These are phyloP conservation scores for Thymelicus lineola DNA, from an alignment of 2,888 invertebrate species.

Conservation along the genomic window DNA sequence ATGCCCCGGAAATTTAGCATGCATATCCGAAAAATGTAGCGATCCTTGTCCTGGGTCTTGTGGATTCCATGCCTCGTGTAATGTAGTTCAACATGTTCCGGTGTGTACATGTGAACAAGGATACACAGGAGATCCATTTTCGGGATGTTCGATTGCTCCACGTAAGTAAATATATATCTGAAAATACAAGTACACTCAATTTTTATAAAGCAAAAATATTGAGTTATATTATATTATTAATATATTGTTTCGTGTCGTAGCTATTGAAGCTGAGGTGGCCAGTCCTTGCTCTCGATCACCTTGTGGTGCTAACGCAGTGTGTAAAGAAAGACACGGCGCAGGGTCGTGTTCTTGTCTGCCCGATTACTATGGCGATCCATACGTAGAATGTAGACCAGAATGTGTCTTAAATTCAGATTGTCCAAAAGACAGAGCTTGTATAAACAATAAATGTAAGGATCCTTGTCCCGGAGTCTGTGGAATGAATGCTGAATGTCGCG, in stretches of 20 bases:
- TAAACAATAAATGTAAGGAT: slow-evolving; percentile 93
- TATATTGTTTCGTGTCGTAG: slow-evolving; percentile 60
- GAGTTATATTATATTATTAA: slow-evolving; percentile 1
- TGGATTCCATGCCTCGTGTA: slow-evolving; percentile 89
- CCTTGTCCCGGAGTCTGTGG: slow-evolving; percentile 94
- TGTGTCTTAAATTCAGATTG: slow-evolving; percentile 96
- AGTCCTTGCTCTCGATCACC: slow-evolving; percentile 93
- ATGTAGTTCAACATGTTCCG: slow-evolving; percentile 89
- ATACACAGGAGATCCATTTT: slow-evolving; percentile 92
- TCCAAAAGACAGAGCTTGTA: slow-evolving; percentile 89
- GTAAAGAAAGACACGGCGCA: slow-evolving; percentile 91
- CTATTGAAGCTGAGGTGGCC: slow-evolving; percentile 79
- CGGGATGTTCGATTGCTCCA: slow-evolving; percentile 87
- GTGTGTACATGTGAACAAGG: slow-evolving; percentile 89
- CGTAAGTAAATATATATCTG: slow-evolving; percentile 73
- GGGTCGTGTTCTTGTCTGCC: slow-evolving; percentile 93
- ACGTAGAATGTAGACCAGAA: slow-evolving; percentile 94
- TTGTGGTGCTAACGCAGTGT: slow-evolving; percentile 94
- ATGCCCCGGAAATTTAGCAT: slow-evolving; percentile 89
- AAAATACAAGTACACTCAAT: slow-evolving; percentile 35
- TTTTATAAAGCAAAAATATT: background rate
- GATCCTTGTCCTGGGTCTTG: slow-evolving; percentile 92
- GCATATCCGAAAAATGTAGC: slow-evolving; percentile 89
- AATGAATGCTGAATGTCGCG: slow-evolving; percentile 92
- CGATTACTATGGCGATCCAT: slow-evolving; percentile 94